Conservation (phyloP, 2,797 vertebrate genomes). For the Anas georgica region DNA sequence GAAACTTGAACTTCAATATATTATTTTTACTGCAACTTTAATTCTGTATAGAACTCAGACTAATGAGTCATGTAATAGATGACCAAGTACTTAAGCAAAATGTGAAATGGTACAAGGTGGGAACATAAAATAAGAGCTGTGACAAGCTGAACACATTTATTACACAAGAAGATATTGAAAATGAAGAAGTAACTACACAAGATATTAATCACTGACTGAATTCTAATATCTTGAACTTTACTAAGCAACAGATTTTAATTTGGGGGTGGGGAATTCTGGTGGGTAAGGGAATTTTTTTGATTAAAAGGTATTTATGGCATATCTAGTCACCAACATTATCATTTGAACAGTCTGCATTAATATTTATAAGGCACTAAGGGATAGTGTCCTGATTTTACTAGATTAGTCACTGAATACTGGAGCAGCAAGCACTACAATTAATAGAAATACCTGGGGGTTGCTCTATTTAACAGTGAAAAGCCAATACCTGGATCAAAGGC, state of each 20-base stretch:
- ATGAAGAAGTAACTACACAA: slow-evolving; percentile 71
- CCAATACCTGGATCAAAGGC: neutral
- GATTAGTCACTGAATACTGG: neutral
- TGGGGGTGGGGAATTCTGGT: slow-evolving; percentile 2
- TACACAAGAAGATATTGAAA: slow-evolving; percentile 70
- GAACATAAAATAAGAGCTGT: slow-evolving; percentile 75
- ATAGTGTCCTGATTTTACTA: neutral
- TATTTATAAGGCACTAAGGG: neutral
- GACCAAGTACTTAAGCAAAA: slow-evolving; percentile 75
- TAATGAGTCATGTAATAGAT: slow-evolving; percentile 81
- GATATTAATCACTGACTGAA: slow-evolving; percentile 70
- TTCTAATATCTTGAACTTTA: slow-evolving; percentile 58
- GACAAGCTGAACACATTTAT: slow-evolving; percentile 76
- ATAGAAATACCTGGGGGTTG: neutral
- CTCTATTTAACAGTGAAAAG: neutral
- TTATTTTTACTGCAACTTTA: slow-evolving; percentile 81
- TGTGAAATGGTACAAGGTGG: slow-evolving; percentile 76
- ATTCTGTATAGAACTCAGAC: slow-evolving; percentile 76
- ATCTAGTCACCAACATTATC: neutral
- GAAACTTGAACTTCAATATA: slow-evolving; percentile 76
- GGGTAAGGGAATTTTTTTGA: slow-evolving; percentile 19
- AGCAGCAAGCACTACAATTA: neutral
- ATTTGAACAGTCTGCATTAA: neutral
- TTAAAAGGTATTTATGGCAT: neutral
- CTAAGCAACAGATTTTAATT: slow-evolving; percentile 57